Evolutionary conservation across 2,888 invertebrate genomes (phyloP).

Genomic region (Agapostemon virescens): DNA sequence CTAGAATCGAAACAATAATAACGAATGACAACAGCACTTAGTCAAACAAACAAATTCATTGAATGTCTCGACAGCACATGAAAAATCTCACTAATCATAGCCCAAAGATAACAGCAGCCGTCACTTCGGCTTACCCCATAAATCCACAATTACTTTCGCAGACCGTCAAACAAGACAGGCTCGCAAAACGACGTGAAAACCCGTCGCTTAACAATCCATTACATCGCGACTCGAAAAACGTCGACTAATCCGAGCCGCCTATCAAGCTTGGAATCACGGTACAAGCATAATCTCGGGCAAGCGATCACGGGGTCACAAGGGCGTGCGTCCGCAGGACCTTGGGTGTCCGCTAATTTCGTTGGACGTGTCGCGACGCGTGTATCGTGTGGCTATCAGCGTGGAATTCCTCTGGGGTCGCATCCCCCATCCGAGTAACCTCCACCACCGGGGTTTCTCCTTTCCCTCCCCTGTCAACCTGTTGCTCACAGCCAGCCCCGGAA

Average conservation of each 20-base stretch:
- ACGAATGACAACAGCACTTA: too few species aligned
- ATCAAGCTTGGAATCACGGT: neutral
- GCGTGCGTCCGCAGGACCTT: slow-evolving; percentile 9
- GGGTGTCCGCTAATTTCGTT: slow-evolving; percentile 49
- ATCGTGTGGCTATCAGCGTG: slow-evolving; percentile 40
- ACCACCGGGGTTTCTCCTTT: neutral
- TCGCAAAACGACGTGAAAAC: too few species aligned
- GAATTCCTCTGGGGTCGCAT: slow-evolving; percentile 63
- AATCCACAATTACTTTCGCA: too few species aligned
- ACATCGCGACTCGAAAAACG: neutral
- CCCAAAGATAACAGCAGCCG: too few species aligned
- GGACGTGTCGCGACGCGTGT: slow-evolving; percentile 41
- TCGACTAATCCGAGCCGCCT: neutral
- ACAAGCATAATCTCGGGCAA: neutral
- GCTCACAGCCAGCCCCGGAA: slow-evolving; percentile 31
- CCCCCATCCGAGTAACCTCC: slow-evolving; percentile 45
- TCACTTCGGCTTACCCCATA: too few species aligned
- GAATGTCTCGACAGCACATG: too few species aligned
- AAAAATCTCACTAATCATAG: too few species aligned
- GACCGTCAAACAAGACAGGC: too few species aligned
- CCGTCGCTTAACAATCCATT: neutral
- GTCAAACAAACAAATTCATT: too few species aligned
- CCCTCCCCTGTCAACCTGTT: slow-evolving; percentile 61
- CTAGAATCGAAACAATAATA: too few species aligned
- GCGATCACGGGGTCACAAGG: neutral